Evolutionary conservation across 30 jellyfish, hydroid and myxozoan species (phyloP).

Genomic region (Rhopilema esculentum): DNA sequence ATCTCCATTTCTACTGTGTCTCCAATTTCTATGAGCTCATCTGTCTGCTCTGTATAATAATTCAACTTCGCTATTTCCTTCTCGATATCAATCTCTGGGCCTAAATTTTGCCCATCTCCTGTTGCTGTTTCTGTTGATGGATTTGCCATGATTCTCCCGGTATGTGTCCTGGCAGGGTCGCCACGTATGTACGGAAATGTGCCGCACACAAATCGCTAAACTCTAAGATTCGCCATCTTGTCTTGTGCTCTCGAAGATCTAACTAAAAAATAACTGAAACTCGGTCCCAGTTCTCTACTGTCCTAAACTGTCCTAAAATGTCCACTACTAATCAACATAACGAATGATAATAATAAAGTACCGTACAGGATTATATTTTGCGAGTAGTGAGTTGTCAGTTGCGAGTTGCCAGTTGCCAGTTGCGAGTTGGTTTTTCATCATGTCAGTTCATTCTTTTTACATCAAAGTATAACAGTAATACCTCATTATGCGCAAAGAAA

Average conservation of each 20-base stretch:
- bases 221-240: background rate
- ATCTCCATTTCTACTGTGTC: conserved; percentile 2
- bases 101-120: conserved; percentile 32
- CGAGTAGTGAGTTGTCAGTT: no score
- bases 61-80: conserved; percentile 41
- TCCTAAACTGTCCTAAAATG: background rate
- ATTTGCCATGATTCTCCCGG: conserved; percentile 18
- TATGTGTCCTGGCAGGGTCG: conserved; percentile 26
- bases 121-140: conserved; percentile 3
- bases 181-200: background rate
- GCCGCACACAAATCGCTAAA: background rate
- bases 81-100: conserved; percentile 15
- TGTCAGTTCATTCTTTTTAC: no score
- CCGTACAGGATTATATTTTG: no score
- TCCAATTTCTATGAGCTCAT: conserved; percentile 16
- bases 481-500: no score
- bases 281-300: conserved; percentile 9
- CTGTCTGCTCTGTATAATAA: conserved; percentile 27
- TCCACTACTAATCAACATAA: background rate
- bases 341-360: background rate
- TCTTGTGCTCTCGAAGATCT: background rate
- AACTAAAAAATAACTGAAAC: background rate
- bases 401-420: no score
- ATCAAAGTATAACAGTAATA: no score
- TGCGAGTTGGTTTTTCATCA: no score